Evolutionary conservation across 30 jellyfish, hydroid and myxozoan genomes (phyloP), one percentile per base, ranked within the genome.

Genomic region (Mastigias papua): DNA sequence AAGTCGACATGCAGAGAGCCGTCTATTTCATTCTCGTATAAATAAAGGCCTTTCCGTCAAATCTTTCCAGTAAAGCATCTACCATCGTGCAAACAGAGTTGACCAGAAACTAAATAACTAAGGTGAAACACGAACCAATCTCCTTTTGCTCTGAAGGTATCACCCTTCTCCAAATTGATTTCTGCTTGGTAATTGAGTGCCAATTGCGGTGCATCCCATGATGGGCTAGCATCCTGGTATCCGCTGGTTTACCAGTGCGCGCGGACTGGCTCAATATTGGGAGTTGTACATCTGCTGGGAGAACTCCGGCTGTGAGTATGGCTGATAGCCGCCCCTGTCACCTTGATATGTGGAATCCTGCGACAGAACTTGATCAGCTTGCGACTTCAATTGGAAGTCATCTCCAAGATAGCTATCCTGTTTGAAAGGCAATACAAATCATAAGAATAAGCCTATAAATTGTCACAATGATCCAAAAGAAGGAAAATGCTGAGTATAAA

Each of bases 241-340:
- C 89, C 89, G 91, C 96, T 42, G 46, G 35, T 81, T 84, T 50
- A 91, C 88, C 96, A 88, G 90, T 79, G 96, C 92, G 96, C 78
- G 34, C 23, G 80, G 96, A 75, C 96, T 81, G 97, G 90, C 96
- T 95, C 90, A 95, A 92, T 90, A 95, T 91, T 95, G 99, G 33
- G 99, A 95, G 92, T 90, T 95, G 97, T 95, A 95, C 97, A 95
- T 95, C 86, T 96, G 97, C 91, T 95, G 99, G 17, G 99, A 95
- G 93, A 49, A 95, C 67, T 95, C 99, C 69, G 99, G 97, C 58
- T 95, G 99, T 34, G 99, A 95, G 81, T 90, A 95, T 23, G 99
- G 98, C 80, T 95, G 99, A 82, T 95, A 95, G 79, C 99, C 98
- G 77, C 99, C 99, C 31, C 97, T 91, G 91, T 95, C 99, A 25